These are phyloP conservation scores for Tylochromis polylepis DNA, from an alignment of 2,113 vertebrate species.

Conservation along the genomic window DNA sequence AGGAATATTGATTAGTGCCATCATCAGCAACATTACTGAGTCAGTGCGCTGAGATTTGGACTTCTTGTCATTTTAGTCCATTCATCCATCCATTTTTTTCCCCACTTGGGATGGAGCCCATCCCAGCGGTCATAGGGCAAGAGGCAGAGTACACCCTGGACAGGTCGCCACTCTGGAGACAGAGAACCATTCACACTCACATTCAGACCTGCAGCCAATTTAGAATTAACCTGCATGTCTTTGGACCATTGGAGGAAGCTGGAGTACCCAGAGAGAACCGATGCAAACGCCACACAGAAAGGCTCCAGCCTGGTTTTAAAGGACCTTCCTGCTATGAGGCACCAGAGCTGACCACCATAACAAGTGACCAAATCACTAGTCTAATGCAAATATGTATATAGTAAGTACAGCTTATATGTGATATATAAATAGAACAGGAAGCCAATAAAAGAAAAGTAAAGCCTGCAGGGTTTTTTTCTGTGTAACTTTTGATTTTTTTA, in stretches of 20 bases:
- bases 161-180: background rate
- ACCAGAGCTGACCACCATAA: background rate
- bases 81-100: background rate
- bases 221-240: background rate
- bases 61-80: fast-evolving
- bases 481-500: background rate
- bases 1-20: background rate
- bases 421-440: background rate
- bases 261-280: background rate
- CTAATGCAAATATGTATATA: background rate
- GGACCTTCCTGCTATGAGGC: background rate
- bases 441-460: background rate
- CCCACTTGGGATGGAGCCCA: background rate
- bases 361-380: background rate
- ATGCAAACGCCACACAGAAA: background rate
- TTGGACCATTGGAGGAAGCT: background rate
- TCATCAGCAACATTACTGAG: background rate
- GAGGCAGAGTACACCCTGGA: fast-evolving
- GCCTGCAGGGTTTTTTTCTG: fast-evolving
- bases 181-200: background rate
- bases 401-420: background rate
- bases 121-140: background rate
- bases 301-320: background rate
- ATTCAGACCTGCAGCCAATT: background rate
- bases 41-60: background rate